Evolutionary conservation across 1,140 invertebrate species (phyloP), one percentile per base, ranked within the genome.

Genomic region (Coelopa frigida): DNA sequence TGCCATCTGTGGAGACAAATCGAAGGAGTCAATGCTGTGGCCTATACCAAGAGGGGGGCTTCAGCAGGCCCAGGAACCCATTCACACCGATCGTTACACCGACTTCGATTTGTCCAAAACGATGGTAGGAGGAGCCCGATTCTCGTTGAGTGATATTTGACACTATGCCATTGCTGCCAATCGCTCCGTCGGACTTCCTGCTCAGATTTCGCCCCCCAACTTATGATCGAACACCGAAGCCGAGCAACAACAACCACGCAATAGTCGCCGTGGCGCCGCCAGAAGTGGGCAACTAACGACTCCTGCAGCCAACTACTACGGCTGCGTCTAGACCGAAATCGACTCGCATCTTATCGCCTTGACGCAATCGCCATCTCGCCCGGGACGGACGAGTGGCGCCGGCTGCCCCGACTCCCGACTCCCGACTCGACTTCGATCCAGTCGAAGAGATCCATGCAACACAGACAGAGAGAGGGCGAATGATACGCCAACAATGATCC

Each of bases 1-100:
- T 94, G 90, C 83, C 87, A 93, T 53, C 81, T 68, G 12, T 29
- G 27, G 26, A 4, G 17, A 35, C 23, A 35, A 4, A 33, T 20
- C 15, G 27, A 22, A 38, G 31, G 31, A 38, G 11, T 23, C 14
- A 39, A n/a, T n/a, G n/a, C n/a, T n/a, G n/a, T n/a, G n/a, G n/a
- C n/a, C n/a, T n/a, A n/a, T n/a, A n/a, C n/a, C n/a, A n/a, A n/a
- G n/a, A n/a, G n/a, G n/a, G n/a, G n/a, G n/a, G n/a, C n/a, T n/a
- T n/a, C n/a, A n/a, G n/a, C n/a, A n/a, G n/a, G n/a, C n/a, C n/a
- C n/a, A n/a, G n/a, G n/a, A n/a, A n/a, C n/a, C n/a, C n/a, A n/a
- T n/a, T n/a, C n/a, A n/a, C n/a, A n/a, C n/a, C n/a, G n/a, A n/a
- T n/a, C n/a, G n/a, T n/a, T n/a, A n/a, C n/a, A n/a, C n/a, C n/a